Conservation (phyloP, 92 coral and sea anemone genomes). For the Ricordea florida region DNA sequence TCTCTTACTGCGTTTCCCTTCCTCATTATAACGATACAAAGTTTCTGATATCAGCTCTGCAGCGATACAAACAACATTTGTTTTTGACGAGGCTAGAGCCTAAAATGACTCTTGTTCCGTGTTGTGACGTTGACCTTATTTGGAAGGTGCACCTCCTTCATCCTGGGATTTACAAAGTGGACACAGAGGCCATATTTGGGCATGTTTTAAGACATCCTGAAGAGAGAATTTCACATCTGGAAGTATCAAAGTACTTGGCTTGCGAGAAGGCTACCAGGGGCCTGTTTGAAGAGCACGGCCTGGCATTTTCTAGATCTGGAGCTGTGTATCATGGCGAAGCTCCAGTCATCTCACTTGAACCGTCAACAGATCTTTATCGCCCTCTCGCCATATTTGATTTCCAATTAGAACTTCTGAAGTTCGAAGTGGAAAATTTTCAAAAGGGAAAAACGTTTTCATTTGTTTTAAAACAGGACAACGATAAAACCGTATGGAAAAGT, state of each 20-base stretch:
- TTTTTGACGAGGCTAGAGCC: constrained; percentile 11
- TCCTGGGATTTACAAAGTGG: constrained; percentile 32
- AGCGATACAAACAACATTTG: constrained; percentile 38
- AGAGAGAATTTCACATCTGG: background rate
- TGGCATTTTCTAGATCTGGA: constrained; percentile 24
- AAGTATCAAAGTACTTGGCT: constrained; percentile 22
- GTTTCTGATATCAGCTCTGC: constrained; percentile 24
- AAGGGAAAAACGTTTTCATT: constrained; percentile 37
- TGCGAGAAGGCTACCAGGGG: constrained; percentile 43
- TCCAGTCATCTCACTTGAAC: constrained; percentile 20
- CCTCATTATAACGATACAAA: constrained; percentile 30
- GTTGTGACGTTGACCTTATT: constrained; percentile 48
- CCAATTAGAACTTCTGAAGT: constrained; percentile 15
- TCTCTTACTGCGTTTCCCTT: constrained; percentile 37
- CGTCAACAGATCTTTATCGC: constrained; percentile 13
- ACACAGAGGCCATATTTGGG: constrained; percentile 23
- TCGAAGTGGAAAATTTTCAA: constrained; percentile 47
- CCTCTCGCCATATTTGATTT: constrained; percentile 24
- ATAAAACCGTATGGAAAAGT: constrained; percentile 11
- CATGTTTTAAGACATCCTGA: constrained; percentile 37
- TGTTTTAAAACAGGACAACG: background rate
- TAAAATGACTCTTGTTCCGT: constrained; percentile 12
- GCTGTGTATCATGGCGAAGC: constrained; percentile 51
- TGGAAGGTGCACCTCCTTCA: constrained; percentile 47
- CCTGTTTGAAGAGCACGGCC: constrained; percentile 18